These are phyloP conservation scores for Tinea pellionella DNA, from an alignment of 2,888 invertebrate species.

Conservation along the genomic window DNA sequence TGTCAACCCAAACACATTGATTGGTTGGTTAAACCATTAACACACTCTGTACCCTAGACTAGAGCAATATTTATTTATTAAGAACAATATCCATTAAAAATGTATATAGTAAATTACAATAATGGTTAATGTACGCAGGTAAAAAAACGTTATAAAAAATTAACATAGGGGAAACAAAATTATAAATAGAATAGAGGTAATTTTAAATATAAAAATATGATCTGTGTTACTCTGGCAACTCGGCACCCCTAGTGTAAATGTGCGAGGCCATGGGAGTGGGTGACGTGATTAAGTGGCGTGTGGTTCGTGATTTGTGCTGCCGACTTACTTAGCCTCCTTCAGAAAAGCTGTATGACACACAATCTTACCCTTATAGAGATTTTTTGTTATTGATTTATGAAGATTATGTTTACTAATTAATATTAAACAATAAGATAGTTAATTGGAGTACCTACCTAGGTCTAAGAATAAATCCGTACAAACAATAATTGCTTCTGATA, in stretches of 20 bases:
- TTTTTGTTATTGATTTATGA: neutral
- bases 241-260: neutral
- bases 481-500: neutral
- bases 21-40: no score
- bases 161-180: neutral
- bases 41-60: no score
- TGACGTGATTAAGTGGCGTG: slow-evolving; percentile 13
- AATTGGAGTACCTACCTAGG: no score
- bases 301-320: neutral
- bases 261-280: neutral
- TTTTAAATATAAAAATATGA: neutral
- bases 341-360: neutral
- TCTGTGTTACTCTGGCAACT: neutral
- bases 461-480: no score
- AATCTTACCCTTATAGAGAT: neutral
- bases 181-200: neutral
- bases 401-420: neutral
- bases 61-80: no score
- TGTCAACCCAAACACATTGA: no score
- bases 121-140: no score
- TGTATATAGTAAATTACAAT: no score
- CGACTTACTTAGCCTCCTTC: neutral
- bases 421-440: no score
- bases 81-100: no score
- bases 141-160: no score